Base-by-base conservation (phyloP, 2,113 vertebrate species). In the Campylomormyrus numenius region DNA sequence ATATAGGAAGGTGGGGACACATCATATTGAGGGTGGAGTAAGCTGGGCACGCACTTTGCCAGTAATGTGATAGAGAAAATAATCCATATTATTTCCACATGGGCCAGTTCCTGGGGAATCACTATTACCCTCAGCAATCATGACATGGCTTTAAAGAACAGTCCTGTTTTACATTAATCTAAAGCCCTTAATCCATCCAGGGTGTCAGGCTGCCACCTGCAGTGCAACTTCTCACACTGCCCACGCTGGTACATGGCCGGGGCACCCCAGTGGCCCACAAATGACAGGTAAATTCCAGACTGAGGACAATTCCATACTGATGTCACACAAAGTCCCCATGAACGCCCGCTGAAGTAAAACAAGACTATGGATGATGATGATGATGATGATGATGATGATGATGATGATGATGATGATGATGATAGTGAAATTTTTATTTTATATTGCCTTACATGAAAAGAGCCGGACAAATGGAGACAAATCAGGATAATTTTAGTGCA, bases 191-290 rank as follows among this genome's bases (percentile, higher is more conserved):
- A 56, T 17, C 50, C 85, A 87, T 87, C 50, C 49, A 35, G 85
- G 5, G 85, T 87, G n/a, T 87, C 85, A 87, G 85, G 46, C 85
- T 87, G 85, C 85, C 85, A 52, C 31, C 85, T 87, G 85, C 85
- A 87, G 85, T 53, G 85, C 85, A 56, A 13, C n/a, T 31, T 48
- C 50, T 53, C 85, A 17, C 31, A 52, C 3, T 27, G 84, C 45
- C 45, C 84, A 49, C 0, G 0, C 49, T 52, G 27, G 11, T 15
- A 35, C 1, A 5, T 56, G 17, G 49, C 49, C 49, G 27, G 31
- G 17, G 83, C 46, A 49, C 45, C 83, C n/a, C 49, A 1, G 19
- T 11, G 85, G 15, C 49, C 85, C 83, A n/a, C 83, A 42, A 42
- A 42, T 19, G 9, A 42, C 17, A 80, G 4, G 35, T 17, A 8